A percentile compares a stretch with the other conserved stretches of the same genome.
Evolutionary conservation across 2,888 invertebrate genomes (phyloP).

Genomic region (Callinectes sapidus): DNA sequence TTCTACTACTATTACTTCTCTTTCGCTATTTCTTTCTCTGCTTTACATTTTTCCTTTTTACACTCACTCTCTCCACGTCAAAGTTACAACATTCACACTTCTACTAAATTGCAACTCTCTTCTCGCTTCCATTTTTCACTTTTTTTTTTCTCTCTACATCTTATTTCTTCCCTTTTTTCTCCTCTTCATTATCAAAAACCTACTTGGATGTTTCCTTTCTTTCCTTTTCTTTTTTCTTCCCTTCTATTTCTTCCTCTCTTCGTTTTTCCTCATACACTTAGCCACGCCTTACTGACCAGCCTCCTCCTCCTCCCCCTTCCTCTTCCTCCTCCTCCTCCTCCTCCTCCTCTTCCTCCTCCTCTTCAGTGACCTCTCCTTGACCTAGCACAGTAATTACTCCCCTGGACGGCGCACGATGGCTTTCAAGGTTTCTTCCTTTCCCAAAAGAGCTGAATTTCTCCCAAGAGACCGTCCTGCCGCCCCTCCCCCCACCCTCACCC

Average conservation of each 20-base stretch:
- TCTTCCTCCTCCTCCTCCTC: not conserved
- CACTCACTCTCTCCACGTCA: not conserved
- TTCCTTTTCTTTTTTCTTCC: not conserved
- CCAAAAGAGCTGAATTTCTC: not conserved
- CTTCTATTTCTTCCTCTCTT: not conserved
- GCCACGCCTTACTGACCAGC: not conserved
- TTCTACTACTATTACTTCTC: not conserved
- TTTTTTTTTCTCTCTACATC: not conserved
- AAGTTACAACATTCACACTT: not conserved
- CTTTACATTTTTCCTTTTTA: too few species aligned
- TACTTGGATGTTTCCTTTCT: not conserved
- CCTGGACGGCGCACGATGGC: not conserved
- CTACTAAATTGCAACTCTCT: not conserved
- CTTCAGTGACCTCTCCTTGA: not conserved
- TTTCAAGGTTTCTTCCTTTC: not conserved
- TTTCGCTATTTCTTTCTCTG: not conserved
- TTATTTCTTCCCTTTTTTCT: not conserved
- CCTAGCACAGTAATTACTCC: not conserved
- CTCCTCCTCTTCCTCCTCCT: not conserved
- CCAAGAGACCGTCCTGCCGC: not conserved
- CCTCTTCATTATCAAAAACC: too few species aligned
- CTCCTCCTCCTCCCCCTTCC: not conserved
- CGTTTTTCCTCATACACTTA: too few species aligned
- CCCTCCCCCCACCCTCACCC: too few species aligned
- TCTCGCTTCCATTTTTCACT: not conserved